These are phyloP conservation scores for Phrynosoma platyrhinos DNA, from an alignment of 2,113 vertebrate genomes.

Conservation along the genomic window DNA sequence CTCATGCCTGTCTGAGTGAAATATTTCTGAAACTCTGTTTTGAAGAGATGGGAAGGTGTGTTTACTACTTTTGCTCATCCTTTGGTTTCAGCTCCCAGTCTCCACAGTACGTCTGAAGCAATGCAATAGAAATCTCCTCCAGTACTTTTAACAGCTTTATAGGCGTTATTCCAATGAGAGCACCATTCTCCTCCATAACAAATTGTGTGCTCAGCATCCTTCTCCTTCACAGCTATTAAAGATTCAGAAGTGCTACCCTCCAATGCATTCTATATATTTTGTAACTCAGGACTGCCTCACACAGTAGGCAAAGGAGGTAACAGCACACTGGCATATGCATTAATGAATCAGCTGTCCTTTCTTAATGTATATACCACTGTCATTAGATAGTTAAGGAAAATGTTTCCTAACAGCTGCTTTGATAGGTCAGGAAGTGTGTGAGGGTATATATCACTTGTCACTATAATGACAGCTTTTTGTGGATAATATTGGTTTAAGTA, in stretches of 20 bases:
- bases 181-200: neutral
- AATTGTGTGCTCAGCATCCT: neutral
- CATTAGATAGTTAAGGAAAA: neutral
- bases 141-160: neutral
- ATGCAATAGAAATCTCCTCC: neutral
- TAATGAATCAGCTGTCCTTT: neutral
- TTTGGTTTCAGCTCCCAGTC: neutral
- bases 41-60: neutral
- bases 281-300: neutral
- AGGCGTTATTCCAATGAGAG: neutral
- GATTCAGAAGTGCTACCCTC: neutral
- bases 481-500: neutral
- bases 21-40: neutral
- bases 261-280: neutral
- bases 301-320: neutral
- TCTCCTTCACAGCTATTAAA: neutral
- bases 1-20: neutral
- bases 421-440: neutral
- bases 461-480: neutral
- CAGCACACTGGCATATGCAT: neutral
- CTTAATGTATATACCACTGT: neutral
- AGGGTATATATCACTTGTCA: neutral
- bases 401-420: neutral
- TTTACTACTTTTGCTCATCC: neutral
- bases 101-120: neutral